These are phyloP conservation scores for Phytoseiulus persimilis DNA, from an alignment of 2,888 invertebrate species.

Conservation along the genomic window DNA sequence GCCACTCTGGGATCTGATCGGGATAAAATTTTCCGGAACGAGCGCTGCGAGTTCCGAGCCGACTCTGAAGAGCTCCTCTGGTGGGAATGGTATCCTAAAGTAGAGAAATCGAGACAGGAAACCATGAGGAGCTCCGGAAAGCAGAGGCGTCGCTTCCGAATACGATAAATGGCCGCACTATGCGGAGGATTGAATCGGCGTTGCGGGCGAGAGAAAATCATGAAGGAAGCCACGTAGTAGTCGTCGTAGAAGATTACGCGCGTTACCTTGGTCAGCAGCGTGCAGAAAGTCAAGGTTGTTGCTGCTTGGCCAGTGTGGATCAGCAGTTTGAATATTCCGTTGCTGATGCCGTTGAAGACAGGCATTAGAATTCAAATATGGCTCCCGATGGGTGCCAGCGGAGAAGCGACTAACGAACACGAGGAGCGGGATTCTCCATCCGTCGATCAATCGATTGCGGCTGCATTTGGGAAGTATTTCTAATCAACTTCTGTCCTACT, in stretches of 20 bases:
- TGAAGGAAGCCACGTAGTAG: neutral
- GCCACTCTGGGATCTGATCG: too few relatives aligned
- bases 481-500: neutral
- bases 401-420: neutral
- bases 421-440: neutral
- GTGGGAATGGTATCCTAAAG: too few relatives aligned
- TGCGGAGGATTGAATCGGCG: neutral
- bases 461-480: neutral
- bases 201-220: neutral
- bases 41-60: too few relatives aligned
- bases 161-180: neutral
- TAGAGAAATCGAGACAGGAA: neutral
- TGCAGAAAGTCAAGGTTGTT: neutral
- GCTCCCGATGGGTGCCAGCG: neutral
- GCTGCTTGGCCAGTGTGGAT: neutral
- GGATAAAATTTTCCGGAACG: too few relatives aligned
- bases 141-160: neutral
- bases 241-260: neutral
- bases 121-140: neutral
- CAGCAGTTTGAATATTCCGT: neutral
- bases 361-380: neutral
- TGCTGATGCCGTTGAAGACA: neutral
- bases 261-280: neutral
- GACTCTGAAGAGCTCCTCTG: too few relatives aligned
- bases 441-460: neutral